Evolutionary conservation across 2,113 vertebrate genomes (phyloP).

Genomic region (Catharus bicknelli): DNA sequence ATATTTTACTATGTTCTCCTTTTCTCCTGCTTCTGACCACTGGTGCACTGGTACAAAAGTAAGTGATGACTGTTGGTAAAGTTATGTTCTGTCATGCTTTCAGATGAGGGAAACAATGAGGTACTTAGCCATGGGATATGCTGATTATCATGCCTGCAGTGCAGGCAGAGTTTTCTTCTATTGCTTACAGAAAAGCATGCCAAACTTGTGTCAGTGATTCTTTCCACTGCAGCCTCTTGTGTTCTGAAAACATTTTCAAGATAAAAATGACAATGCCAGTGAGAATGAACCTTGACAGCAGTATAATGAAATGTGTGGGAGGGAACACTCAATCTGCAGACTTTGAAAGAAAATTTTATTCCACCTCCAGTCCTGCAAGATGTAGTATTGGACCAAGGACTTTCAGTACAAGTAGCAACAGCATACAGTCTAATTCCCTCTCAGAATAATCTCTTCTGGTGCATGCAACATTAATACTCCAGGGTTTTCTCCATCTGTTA

Average conservation of each 20-base stretch:
- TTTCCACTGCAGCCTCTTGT: constrained; percentile 9
- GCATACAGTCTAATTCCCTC: background rate
- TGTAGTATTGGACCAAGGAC: constrained; percentile 14
- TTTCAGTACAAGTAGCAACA: constrained; percentile 9
- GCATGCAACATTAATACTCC: constrained; percentile 16
- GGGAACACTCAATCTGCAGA: background rate
- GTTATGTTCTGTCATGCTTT: background rate
- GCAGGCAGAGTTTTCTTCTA: constrained; percentile 21
- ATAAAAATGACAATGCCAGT: constrained; percentile 48
- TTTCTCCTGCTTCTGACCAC: background rate
- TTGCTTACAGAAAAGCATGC: background rate
- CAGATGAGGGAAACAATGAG: background rate
- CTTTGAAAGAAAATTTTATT: constrained; percentile 33
- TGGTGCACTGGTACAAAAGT: background rate
- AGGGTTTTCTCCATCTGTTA: constrained; percentile 38
- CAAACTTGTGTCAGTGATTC: background rate
- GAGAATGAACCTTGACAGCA: constrained; percentile 50
- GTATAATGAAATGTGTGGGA: constrained; percentile 33
- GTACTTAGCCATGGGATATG: background rate
- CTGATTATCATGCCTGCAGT: background rate
- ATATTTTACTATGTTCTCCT: background rate
- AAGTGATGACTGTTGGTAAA: background rate
- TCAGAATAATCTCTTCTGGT: constrained; percentile 8
- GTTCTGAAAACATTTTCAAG: constrained; percentile 43
- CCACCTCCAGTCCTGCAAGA: constrained; percentile 11